Evolutionary conservation across 2,113 vertebrate species (phyloP), one percentile per base, ranked within the genome.

Genomic region (Forbesichthys agassizii): DNA sequence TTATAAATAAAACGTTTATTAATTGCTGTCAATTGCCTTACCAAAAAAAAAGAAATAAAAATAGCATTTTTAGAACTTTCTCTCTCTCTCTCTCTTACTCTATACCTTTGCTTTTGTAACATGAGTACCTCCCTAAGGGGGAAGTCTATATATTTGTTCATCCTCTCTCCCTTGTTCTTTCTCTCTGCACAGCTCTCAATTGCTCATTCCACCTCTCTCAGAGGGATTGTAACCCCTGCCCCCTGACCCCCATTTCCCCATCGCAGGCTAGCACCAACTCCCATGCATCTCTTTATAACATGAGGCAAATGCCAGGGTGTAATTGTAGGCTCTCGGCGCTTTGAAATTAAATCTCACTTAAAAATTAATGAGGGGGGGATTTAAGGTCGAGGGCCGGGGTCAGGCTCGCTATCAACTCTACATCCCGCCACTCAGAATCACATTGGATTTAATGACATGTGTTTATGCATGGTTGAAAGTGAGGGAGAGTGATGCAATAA

Each of bases 331-430:
- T 58, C 36, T 76, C 63, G 8, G 56, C 70, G 60, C 70, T 60
- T 78, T 80, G 68, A 88, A 88, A 90, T 91, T 82, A 87, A 80
- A 86, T 82, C 67, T 78, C 85, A 88, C 76, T 88, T 71, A 75
- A 77, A 78, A 86, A 85, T 83, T 88, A 89, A 90, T 88, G 80
- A 67, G 58, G 18, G 75, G 81, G 54, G 54, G 13, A 3, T 13
- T n/a, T 16, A 18, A 18, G 54, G 81, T 71, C 66, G 0, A 11
- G 78, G 91, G 87, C 91, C 84, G 84, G 82, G 84, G 69, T 84
- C 83, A 71, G 80, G 33, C 71, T 46, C 65, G 75, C 80, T 73
- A 71, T 85, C 74, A 75, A 80, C 80, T 81, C 71, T 47, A 51
- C 64, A 59, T 75, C 74, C 66, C 61, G 79, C 77, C 58, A 66